phyloP scores from a whole-genome alignment of 2,797 vertebrate genomes.

The Tarsius wallacei region DNA sequence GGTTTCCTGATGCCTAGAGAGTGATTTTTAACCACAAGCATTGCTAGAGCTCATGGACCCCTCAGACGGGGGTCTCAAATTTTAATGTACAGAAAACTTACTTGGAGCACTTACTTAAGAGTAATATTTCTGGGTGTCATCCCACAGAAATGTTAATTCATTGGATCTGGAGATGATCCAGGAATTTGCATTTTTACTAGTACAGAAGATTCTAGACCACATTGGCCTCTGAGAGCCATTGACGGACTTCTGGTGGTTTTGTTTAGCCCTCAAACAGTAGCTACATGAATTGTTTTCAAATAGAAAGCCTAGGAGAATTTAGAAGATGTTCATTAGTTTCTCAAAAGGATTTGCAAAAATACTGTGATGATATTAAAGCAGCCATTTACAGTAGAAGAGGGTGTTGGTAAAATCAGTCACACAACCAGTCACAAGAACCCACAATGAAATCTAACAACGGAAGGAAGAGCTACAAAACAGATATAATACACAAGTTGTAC shows the following conservation, averaged over 20 bases:
- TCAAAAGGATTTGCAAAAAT: constrained; percentile 15
- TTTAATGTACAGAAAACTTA: background rate
- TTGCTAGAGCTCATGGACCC: background rate
- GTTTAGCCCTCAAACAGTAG: background rate
- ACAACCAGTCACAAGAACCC: background rate
- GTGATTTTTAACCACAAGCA: background rate
- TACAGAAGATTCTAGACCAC: background rate
- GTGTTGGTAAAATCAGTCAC: background rate
- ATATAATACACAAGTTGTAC: too few species aligned
- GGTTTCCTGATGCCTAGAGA: background rate
- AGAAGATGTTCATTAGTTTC: constrained; percentile 18
- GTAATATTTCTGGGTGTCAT: background rate
- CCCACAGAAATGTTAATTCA: background rate
- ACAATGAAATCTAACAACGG: background rate
- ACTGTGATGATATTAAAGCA: background rate
- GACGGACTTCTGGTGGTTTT: background rate
- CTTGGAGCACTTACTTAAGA: background rate
- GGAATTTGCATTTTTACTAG: background rate
- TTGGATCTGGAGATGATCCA: background rate
- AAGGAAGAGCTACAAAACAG: background rate
- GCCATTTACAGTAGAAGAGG: background rate
- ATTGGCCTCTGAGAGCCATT: background rate
- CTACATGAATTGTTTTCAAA: background rate
- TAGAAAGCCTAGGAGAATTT: background rate
- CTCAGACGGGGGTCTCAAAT: background rate